A percentile compares a stretch with the other conserved stretches of the same genome.
Evolutionary conservation across 2,888 invertebrate genomes (phyloP).

Genomic region (Latrodectus elegans): DNA sequence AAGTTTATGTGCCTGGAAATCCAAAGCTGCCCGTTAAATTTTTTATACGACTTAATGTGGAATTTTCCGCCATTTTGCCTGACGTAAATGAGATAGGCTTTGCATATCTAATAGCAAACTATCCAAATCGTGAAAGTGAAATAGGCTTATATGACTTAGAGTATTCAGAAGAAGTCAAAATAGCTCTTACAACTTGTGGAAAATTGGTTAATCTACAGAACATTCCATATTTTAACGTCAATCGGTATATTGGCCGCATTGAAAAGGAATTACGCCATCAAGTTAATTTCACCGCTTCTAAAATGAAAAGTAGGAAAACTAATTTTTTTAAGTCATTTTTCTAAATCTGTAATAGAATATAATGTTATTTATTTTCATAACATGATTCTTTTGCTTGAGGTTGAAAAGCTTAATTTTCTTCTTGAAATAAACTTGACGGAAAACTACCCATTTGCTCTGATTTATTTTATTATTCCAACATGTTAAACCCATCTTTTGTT

Average conservation of each 20-base stretch:
- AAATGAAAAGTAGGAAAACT: slow-evolving; percentile 34
- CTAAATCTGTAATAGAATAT: slow-evolving; percentile 30
- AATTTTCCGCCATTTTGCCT: slow-evolving; percentile 18
- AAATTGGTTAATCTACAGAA: slow-evolving; percentile 21
- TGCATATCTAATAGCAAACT: slow-evolving; percentile 16
- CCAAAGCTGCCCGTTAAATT: slow-evolving; percentile 24
- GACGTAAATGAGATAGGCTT: slow-evolving; percentile 10
- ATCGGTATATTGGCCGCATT: slow-evolving; percentile 17
- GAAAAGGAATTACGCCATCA: slow-evolving; percentile 20
- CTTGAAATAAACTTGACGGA: slow-evolving; percentile 42
- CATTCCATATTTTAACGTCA: slow-evolving; percentile 1
- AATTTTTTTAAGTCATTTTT: slow-evolving; percentile 46
- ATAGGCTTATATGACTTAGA: slow-evolving; percentile 40
- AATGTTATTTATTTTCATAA: slow-evolving; percentile 20
- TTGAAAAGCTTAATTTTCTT: slow-evolving; percentile 34
- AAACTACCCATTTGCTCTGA: slow-evolving; percentile 31
- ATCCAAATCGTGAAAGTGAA: slow-evolving; percentile 19
- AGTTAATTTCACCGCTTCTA: slow-evolving; percentile 23
- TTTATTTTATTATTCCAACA: slow-evolving; percentile 36
- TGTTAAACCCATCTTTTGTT: slow-evolving; percentile 27
- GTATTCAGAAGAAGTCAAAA: slow-evolving; percentile 20
- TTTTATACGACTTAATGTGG: slow-evolving; percentile 33
- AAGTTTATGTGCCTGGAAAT: slow-evolving; percentile 32
- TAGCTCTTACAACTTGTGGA: not conserved
- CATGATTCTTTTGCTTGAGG: slow-evolving; percentile 32